Evolutionary conservation across 2,113 vertebrate genomes (phyloP).

Genomic region (Onychostoma macrolepis): DNA sequence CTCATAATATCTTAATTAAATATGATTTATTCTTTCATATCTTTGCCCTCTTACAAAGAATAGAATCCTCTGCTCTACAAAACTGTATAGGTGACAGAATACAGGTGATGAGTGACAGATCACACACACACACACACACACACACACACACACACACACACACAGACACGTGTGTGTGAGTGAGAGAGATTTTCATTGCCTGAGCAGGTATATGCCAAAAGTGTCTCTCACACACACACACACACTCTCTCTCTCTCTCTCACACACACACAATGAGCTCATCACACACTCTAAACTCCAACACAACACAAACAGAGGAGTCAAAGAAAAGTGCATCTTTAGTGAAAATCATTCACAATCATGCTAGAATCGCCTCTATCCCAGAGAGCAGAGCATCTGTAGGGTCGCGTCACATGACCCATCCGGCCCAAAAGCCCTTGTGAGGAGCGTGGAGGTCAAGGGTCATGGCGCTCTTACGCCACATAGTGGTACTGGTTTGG

Average conservation of each 20-base stretch:
- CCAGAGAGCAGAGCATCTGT: not conserved
- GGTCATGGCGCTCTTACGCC: constrained; percentile 76
- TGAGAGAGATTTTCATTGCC: too few relatives aligned
- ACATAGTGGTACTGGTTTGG: constrained; percentile 98
- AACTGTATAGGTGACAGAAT: constrained; percentile 34
- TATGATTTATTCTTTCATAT: constrained; percentile 46
- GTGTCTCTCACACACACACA: too few relatives aligned
- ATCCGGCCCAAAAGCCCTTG: not conserved
- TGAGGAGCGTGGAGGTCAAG: not conserved
- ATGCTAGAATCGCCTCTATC: not conserved
- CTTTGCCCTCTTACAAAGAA: constrained; percentile 37
- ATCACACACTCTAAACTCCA: constrained; percentile 45
- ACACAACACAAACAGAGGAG: constrained; percentile 42
- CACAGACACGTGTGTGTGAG: too few relatives aligned
- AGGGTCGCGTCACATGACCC: not conserved
- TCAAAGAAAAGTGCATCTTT: constrained; percentile 72
- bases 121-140: too few relatives aligned
- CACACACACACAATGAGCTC: too few relatives aligned
- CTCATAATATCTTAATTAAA: constrained; percentile 41
- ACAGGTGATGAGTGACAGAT: constrained; percentile 40
- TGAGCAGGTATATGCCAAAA: too few relatives aligned
- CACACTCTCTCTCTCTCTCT: too few relatives aligned
- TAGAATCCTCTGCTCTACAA: constrained; percentile 44
- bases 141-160: too few relatives aligned
- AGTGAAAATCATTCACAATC: constrained; percentile 59